These are phyloP conservation scores for Temnothorax curvispinosus DNA, from an alignment of 1,140 invertebrate species.

Conservation along the genomic window DNA sequence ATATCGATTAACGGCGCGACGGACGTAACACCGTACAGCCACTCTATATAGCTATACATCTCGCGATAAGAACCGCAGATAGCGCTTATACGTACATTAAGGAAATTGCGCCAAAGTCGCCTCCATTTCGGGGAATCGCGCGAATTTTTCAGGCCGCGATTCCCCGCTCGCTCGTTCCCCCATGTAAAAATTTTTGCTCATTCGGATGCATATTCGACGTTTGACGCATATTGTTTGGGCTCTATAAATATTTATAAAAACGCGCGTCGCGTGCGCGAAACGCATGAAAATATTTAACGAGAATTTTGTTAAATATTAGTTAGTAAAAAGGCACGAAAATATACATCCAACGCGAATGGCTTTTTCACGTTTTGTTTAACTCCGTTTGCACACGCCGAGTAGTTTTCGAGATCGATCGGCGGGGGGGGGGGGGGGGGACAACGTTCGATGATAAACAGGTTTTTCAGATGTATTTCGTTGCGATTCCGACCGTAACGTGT, in stretches of 20 bases:
- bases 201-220: slow-evolving; percentile 44
- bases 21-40: slow-evolving; percentile 17
- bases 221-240: slow-evolving; percentile 52
- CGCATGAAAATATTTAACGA: slow-evolving; percentile 57
- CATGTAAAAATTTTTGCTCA: slow-evolving; percentile 33
- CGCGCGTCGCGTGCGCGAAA: slow-evolving; percentile 1
- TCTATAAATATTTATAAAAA: slow-evolving; percentile 58
- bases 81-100: slow-evolving; percentile 22
- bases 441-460: slow-evolving; percentile 20
- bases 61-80: slow-evolving; percentile 19
- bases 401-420: not conserved
- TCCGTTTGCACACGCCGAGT: not conserved
- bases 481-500: not conserved
- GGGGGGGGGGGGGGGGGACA: not conserved
- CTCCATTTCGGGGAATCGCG: slow-evolving; percentile 1
- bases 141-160: slow-evolving; percentile 12
- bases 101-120: slow-evolving; percentile 24
- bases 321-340: slow-evolving; percentile 43
- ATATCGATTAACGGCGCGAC: slow-evolving; percentile 56
- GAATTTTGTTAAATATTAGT: slow-evolving; percentile 57
- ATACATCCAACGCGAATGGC: slow-evolving; percentile 11
- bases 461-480: not conserved
- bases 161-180: too few relatives aligned
- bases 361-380: slow-evolving; percentile 45
- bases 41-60: not conserved